Percentiles rank a stretch among this genome's conserved stretches.
phyloP scores from a whole-genome alignment of 2,113 vertebrate genomes.

The Hippopotamus amphibius region DNA sequence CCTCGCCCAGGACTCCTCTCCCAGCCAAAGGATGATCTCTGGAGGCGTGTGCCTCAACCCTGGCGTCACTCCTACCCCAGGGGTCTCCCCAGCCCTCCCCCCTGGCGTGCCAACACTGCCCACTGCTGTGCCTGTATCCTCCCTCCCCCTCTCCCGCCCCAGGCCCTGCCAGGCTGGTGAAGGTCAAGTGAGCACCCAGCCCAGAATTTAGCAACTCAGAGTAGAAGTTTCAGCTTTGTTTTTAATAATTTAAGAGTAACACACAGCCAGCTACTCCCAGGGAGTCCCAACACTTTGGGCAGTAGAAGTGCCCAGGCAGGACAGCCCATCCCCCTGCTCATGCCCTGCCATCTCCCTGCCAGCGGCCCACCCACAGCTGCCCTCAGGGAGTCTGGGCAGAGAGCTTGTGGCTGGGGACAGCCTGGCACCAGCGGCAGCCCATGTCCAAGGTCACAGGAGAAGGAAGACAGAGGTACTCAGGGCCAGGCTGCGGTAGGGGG shows the following conservation, averaged over 20 bases:
- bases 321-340: not conserved
- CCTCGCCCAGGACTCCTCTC: not conserved
- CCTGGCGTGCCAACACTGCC: not conserved
- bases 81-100: not conserved
- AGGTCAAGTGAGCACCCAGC: not conserved
- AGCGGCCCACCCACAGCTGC: not conserved
- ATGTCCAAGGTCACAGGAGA: constrained; percentile 7
- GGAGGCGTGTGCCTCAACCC: not conserved
- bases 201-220: not conserved
- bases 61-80: not conserved
- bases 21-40: not conserved
- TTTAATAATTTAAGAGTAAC: constrained; percentile 80
- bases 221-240: not conserved
- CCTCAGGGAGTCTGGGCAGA: constrained; percentile 45
- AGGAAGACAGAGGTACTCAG: not conserved
- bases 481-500: not conserved
- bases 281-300: not conserved
- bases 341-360: not conserved
- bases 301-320: not conserved
- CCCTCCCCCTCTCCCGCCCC: no score
- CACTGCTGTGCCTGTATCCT: not conserved
- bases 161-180: not conserved
- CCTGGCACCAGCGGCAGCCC: constrained; percentile 41
- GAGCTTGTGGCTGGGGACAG: constrained; percentile 48
- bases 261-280: not conserved